Evolutionary conservation across 1,140 invertebrate genomes (phyloP).

Genomic region (Trichonephila clavipes): DNA sequence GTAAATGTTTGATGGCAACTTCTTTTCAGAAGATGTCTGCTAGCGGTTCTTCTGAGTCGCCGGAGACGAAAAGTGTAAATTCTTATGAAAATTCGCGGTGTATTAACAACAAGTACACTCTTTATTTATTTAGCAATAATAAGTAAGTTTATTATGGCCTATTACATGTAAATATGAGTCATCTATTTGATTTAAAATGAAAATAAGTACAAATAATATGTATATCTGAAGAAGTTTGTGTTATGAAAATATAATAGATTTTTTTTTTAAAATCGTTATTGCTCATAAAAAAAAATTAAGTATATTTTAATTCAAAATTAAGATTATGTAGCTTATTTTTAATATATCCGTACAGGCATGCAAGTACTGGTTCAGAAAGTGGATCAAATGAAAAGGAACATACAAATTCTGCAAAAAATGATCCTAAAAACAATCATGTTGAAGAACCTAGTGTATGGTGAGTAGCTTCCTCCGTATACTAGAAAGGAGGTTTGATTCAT

Average conservation of each 20-base stretch:
- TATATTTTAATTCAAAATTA: too few species aligned
- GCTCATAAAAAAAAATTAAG: too few species aligned
- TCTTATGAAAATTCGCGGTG: not conserved
- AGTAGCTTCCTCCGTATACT: not conserved
- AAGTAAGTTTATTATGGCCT: slow-evolving; percentile 41
- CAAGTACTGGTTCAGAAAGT: not conserved
- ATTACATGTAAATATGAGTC: not conserved
- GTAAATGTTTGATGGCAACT: not conserved
- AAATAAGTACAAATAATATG: not conserved
- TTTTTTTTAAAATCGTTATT: not conserved
- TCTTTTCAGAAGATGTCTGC: slow-evolving; percentile 59
- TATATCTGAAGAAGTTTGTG: not conserved
- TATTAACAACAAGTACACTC: slow-evolving; percentile 52
- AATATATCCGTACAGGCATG: slow-evolving; percentile 36
- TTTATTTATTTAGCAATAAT: slow-evolving; percentile 65
- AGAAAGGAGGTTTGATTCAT: too few species aligned
- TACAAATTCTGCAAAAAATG: not conserved
- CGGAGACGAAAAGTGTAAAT: slow-evolving; percentile 36
- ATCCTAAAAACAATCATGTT: slow-evolving; percentile 28
- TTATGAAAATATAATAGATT: not conserved
- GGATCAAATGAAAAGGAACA: slow-evolving; percentile 7
- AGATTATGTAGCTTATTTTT: not conserved
- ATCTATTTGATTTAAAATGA: not conserved
- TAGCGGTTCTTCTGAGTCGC: slow-evolving; percentile 61
- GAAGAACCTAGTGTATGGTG: slow-evolving; percentile 64